Percentiles rank a stretch among this genome's conserved stretches.
These are phyloP conservation scores for Triplophysa tibetana DNA, from an alignment of 2,113 vertebrate genomes.

Conservation along the genomic window DNA sequence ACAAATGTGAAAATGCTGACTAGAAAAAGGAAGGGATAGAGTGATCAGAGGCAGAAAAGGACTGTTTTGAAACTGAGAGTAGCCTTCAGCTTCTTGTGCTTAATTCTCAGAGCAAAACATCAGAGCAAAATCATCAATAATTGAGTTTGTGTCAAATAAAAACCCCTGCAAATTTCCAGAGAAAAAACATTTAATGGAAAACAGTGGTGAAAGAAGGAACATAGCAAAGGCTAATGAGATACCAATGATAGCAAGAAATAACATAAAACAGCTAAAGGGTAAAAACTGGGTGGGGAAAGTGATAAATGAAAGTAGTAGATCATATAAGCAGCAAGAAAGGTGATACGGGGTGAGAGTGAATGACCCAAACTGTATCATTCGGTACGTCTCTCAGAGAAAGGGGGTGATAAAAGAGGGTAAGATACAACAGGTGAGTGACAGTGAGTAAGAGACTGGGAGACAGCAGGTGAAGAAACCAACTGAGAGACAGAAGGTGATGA, in stretches of 20 bases:
- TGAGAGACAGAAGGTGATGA: too few species aligned
- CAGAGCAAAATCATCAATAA: conserved; percentile 5
- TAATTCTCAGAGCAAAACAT: not conserved
- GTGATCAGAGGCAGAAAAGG: conserved; percentile 6
- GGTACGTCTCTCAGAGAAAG: too few species aligned
- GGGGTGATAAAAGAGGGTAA: too few species aligned
- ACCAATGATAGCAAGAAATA: not conserved
- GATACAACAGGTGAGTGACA: too few species aligned
- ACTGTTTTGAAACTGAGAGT: conserved; percentile 10
- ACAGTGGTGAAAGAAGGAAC: not conserved
- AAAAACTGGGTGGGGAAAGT: not conserved
- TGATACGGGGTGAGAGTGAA: not conserved
- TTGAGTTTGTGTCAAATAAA: conserved; percentile 7
- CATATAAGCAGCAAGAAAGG: not conserved
- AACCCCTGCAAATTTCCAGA: not conserved
- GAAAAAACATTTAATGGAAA: not conserved
- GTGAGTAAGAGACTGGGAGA: too few species aligned
- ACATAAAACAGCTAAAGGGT: not conserved
- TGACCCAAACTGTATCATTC: too few species aligned
- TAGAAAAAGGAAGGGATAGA: too few species aligned
- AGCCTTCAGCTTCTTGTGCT: conserved; percentile 1
- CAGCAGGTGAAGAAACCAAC: too few species aligned
- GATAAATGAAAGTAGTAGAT: not conserved
- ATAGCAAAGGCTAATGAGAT: not conserved
- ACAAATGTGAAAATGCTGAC: conserved; percentile 24